phyloP scores from a whole-genome alignment of 2,888 invertebrate species.

The Drosophila buzzatii region DNA sequence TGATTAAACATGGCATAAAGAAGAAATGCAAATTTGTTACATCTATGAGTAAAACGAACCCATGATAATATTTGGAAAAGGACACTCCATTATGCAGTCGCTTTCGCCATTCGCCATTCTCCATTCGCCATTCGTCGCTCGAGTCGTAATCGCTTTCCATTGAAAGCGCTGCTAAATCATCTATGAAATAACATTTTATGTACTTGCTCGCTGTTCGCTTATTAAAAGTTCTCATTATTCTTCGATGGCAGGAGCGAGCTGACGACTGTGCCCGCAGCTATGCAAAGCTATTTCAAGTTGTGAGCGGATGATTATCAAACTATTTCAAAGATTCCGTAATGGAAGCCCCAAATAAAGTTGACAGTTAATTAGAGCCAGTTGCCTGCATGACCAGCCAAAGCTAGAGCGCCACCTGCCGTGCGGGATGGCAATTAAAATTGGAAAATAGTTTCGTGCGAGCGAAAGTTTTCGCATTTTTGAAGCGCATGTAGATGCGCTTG shows the following conservation, averaged over 20 bases:
- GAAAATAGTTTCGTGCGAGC: conserved; percentile 62
- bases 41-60: not conserved
- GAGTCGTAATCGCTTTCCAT: not conserved
- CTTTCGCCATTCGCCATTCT: not conserved
- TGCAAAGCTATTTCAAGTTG: conserved; percentile 22
- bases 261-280: conserved; percentile 14
- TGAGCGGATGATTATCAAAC: conserved; percentile 34
- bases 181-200: not conserved
- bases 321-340: conserved; percentile 47
- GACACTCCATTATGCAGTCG: not conserved
- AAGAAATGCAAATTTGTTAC: not conserved
- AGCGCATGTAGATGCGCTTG: conserved; percentile 39
- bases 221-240: conserved; percentile 17
- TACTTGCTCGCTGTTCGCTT: not conserved
- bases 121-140: not conserved
- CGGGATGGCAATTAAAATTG: conserved; percentile 67
- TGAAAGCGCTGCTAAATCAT: not conserved
- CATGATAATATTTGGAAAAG: not conserved
- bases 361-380: conserved; percentile 58
- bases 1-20: not conserved
- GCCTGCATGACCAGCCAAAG: conserved; percentile 24
- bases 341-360: conserved; percentile 58
- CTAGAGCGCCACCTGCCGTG: conserved; percentile 44
- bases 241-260: not conserved
- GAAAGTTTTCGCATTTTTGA: conserved; percentile 52